Evolutionary conservation across 1,140 invertebrate species (phyloP), one percentile per base, ranked within the genome.

Genomic region (Ceratoteleas bidentatus): DNA sequence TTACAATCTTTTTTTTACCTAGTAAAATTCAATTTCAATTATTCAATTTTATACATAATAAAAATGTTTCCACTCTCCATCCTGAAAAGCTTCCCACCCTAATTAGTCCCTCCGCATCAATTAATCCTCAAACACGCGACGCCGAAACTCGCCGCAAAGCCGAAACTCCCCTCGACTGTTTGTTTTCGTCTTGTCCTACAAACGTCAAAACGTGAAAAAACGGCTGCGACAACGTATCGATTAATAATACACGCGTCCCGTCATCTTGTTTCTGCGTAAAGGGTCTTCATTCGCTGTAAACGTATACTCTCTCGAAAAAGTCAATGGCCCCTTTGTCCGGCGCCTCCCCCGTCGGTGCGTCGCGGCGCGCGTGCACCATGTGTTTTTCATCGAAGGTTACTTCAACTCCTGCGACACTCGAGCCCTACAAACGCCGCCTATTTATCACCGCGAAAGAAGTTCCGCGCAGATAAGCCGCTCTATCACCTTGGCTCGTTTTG

Each of bases 311-410:
- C 77, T 73, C 62, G 47, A 80, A 73, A 54, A 80, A 80, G 77
- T 80, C 77, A 80, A 80, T 62, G 69, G 77, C 69, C 69, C 69
- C 68, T 79, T 79, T 79, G 62, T 73, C 60, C 66, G 53, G 0
- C 6, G 11, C 50, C 32, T 45, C 65, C 75, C 60, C 58, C 75
- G 45, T 52, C 32, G 53, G 62, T 66, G 62, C 32, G 50, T 24
- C 43, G 64, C 40, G 24, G 50, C 57, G 13, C 60, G 53, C 66
- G 13, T 66, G 53, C 66, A 72, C 68, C 76, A 72, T 79, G 66
- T 79, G 76, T 73, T 73, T 62, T 68, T 72, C 69, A 56, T 73
- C 69, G 68, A 79, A 72, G 62, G 61, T 68, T 66, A 68, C 76
- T 77, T 77, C 58, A 79, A 73, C 47, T 73, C 73, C 61, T 50